phyloP scores from a whole-genome alignment of 2,888 invertebrate species.

The Drosophila maculinotata region DNA sequence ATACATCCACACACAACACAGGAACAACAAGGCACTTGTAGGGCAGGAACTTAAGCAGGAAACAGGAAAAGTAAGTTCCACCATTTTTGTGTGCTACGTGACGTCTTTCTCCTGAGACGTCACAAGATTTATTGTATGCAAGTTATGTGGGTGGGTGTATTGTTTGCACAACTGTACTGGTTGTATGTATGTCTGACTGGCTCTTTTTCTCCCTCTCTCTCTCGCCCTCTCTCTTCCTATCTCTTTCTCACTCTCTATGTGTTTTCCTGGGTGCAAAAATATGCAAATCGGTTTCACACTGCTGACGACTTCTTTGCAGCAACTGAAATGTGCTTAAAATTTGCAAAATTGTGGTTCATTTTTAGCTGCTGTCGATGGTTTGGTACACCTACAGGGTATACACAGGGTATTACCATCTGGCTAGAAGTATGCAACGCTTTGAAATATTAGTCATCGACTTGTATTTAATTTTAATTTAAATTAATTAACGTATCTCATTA shows the following conservation, averaged over 20 bases:
- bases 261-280: constrained; percentile 45
- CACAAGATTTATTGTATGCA: constrained; percentile 81
- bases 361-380: constrained; percentile 65
- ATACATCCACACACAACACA: constrained; percentile 42
- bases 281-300: constrained; percentile 74
- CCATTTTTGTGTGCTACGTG: constrained; percentile 71
- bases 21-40: constrained; percentile 60
- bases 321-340: constrained; percentile 78
- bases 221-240: not conserved
- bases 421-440: not conserved
- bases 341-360: constrained; percentile 71
- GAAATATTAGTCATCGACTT: too few species aligned
- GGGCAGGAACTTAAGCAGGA: constrained; percentile 76
- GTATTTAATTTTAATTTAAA: too few species aligned
- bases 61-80: constrained; percentile 77
- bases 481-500: too few species aligned
- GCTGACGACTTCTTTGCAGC: constrained; percentile 72
- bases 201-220: not conserved
- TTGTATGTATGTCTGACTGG: constrained; percentile 5
- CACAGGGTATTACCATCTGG: not conserved
- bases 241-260: constrained; percentile 4
- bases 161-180: constrained; percentile 55
- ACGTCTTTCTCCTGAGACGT: constrained; percentile 79
- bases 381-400: not conserved
- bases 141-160: constrained; percentile 64